These are phyloP conservation scores for Himalopsyche phryganea DNA, from an alignment of 1,140 invertebrate genomes.

Conservation along the genomic window DNA sequence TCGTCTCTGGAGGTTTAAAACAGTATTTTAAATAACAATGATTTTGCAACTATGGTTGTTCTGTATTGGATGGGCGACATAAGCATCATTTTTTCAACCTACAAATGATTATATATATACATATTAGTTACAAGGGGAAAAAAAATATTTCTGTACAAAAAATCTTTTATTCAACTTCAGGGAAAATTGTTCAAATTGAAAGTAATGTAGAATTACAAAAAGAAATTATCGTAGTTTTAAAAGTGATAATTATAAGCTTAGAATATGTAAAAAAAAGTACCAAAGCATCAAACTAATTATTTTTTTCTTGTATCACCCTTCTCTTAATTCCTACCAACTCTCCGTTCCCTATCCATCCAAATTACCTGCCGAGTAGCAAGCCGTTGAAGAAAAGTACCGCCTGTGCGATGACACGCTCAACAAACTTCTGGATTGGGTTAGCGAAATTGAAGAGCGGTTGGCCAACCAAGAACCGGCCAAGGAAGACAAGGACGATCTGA, in stretches of 20 bases:
- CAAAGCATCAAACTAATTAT: slow-evolving; percentile 11
- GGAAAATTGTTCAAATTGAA: too few species aligned
- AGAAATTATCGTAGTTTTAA: too few species aligned
- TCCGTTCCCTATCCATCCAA: slow-evolving; percentile 26
- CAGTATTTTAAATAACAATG: neutral
- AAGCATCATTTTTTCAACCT: too few species aligned
- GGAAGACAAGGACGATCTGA: slow-evolving; percentile 82
- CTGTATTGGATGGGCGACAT: too few species aligned
- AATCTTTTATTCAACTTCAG: too few species aligned
- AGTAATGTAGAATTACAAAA: too few species aligned
- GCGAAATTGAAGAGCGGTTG: slow-evolving; percentile 80
- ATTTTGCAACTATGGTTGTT: neutral
- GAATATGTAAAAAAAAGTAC: neutral
- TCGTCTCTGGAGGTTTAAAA: neutral
- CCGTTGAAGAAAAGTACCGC: slow-evolving; percentile 90
- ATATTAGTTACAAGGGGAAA: too few species aligned
- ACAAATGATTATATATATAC: too few species aligned
- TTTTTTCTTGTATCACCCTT: slow-evolving; percentile 13
- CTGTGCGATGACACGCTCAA: slow-evolving; percentile 80
- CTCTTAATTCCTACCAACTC: slow-evolving; percentile 25
- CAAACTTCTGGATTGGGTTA: slow-evolving; percentile 85
- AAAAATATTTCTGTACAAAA: too few species aligned
- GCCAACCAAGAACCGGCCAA: slow-evolving; percentile 84
- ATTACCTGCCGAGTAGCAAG: slow-evolving; percentile 65
- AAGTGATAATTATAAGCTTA: too few species aligned